Evolutionary conservation across 2,797 vertebrate genomes (phyloP).

Genomic region (Echeneis naucrates): DNA sequence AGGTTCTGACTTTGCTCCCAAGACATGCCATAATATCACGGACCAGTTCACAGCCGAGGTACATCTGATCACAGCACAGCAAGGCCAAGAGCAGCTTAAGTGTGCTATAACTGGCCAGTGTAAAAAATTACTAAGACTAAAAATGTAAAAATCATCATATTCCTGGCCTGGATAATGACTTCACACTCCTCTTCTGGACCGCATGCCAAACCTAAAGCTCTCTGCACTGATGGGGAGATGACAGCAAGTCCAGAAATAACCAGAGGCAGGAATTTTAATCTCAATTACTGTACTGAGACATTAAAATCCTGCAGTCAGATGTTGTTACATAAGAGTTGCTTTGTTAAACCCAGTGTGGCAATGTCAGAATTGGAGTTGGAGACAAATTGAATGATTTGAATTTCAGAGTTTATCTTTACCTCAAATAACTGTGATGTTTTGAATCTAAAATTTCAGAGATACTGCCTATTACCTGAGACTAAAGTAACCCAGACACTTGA

Average conservation of each 20-base stretch:
- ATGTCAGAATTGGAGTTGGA: not conserved
- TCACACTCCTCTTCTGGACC: constrained; percentile 1
- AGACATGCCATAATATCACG: not conserved
- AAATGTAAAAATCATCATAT: not conserved
- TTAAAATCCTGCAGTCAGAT: constrained; percentile 22
- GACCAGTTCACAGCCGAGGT: no score
- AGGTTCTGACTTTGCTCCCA: not conserved
- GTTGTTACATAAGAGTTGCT: constrained; percentile 26
- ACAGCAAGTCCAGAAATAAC: constrained; percentile 43
- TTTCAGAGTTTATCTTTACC: not conserved
- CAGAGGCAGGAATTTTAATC: constrained; percentile 43
- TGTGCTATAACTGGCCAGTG: not conserved
- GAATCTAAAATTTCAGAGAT: not conserved
- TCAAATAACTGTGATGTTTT: constrained; percentile 5
- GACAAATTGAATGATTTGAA: not conserved
- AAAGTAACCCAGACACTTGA: not conserved
- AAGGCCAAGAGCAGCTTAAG: not conserved
- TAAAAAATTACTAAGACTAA: not conserved
- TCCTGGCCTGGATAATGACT: not conserved
- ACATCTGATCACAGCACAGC: not conserved
- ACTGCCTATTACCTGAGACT: not conserved
- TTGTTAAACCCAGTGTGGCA: constrained; percentile 4
- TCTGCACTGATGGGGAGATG: constrained; percentile 8
- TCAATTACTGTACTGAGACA: constrained; percentile 36
- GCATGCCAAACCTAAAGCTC: constrained; percentile 4